phyloP scores from a whole-genome alignment of 2,113 vertebrate species.

The Xerus inauris region DNA sequence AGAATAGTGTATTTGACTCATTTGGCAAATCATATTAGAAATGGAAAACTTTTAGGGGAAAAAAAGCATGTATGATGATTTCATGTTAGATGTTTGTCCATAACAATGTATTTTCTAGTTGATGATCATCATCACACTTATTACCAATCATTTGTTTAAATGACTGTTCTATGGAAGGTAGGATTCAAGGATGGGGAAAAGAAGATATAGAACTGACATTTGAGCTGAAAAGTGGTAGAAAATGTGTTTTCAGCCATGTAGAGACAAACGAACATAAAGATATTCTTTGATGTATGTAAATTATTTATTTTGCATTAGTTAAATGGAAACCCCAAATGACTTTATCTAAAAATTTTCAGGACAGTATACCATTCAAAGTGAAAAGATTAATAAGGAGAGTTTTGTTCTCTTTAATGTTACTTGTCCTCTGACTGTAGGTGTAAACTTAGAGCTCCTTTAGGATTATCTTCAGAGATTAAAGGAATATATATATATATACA shows the following conservation, averaged over 20 bases:
- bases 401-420: not conserved
- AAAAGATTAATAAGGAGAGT: not conserved
- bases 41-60: constrained; percentile 26
- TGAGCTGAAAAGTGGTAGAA: not conserved
- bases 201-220: not conserved
- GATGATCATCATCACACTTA: too few relatives aligned
- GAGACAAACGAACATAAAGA: not conserved
- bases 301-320: constrained; percentile 28
- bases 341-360: not conserved
- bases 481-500: not conserved
- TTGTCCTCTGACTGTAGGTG: constrained; percentile 3
- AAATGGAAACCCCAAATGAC: not conserved
- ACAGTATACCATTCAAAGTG: not conserved
- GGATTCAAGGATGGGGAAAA: not conserved
- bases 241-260: not conserved
- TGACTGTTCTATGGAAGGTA: not conserved
- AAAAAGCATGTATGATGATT: not conserved
- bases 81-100: not conserved
- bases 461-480: constrained; percentile 16
- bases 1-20: constrained; percentile 19
- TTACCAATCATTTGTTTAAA: not conserved
- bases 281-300: not conserved
- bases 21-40: not conserved
- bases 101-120: not conserved
- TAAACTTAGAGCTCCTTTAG: not conserved